phyloP scores from a whole-genome alignment of 2,888 invertebrate genomes.

The Ormyrus labotus region DNA sequence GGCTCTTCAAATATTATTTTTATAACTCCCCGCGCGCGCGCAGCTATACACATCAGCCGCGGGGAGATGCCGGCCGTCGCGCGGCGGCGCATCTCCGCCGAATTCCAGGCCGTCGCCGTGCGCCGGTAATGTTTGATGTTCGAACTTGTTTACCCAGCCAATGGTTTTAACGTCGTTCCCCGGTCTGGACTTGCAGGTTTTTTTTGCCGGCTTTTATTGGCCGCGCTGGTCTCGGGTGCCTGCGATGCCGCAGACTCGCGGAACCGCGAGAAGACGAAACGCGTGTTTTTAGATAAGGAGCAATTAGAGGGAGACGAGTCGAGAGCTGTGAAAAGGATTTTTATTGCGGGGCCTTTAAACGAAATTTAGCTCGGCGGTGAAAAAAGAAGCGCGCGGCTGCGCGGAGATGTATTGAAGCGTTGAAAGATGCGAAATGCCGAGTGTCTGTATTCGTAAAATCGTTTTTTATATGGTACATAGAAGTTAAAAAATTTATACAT shows the following conservation, averaged over 20 bases:
- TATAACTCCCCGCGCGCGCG: constrained; percentile 62
- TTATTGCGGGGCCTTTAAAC: constrained; percentile 63
- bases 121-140: constrained; percentile 65
- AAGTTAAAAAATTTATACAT: too few species aligned
- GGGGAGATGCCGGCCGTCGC: not conserved
- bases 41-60: not conserved
- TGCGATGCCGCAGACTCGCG: too few species aligned
- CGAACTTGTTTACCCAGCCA: constrained; percentile 66
- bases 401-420: constrained; percentile 37
- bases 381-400: constrained; percentile 42
- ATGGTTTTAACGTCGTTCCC: constrained; percentile 36
- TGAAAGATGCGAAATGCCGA: constrained; percentile 4
- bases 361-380: constrained; percentile 43
- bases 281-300: constrained; percentile 57
- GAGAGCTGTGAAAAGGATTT: constrained; percentile 68
- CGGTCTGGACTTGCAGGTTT: not conserved
- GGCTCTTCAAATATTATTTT: constrained; percentile 72
- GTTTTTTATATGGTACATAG: too few species aligned
- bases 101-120: constrained; percentile 55
- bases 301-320: constrained; percentile 55
- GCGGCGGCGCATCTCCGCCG: constrained; percentile 40
- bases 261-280: constrained; percentile 47
- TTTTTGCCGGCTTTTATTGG: not conserved
- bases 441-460: too few species aligned
- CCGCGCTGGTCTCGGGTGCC: not conserved